phyloP scores from a whole-genome alignment of 1,140 invertebrate species.

The Archivesica marissinica region DNA sequence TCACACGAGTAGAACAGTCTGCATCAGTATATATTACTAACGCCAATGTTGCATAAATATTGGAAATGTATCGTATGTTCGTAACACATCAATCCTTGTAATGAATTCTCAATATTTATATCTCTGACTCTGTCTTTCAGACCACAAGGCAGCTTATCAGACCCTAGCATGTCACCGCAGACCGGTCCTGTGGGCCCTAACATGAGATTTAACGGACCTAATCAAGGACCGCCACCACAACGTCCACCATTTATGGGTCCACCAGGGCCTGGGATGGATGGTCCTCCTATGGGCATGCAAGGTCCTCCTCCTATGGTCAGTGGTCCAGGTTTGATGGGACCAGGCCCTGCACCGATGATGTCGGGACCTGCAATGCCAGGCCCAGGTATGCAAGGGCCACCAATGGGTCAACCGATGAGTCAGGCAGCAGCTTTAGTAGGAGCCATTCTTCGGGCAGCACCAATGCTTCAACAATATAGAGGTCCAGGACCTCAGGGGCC shows the following conservation, averaged over 20 bases:
- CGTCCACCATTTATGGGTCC: slow-evolving; percentile 27
- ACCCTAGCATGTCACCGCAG: slow-evolving; percentile 58
- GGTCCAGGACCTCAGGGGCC: slow-evolving; percentile 36
- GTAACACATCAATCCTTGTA: no score
- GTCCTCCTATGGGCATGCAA: slow-evolving; percentile 37
- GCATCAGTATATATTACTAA: no score
- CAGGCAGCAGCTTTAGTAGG: slow-evolving; percentile 69
- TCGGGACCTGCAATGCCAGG: slow-evolving; percentile 48
- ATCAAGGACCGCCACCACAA: slow-evolving; percentile 34
- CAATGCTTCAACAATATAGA: slow-evolving; percentile 38
- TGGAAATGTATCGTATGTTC: no score
- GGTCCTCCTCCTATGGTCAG: slow-evolving; percentile 17
- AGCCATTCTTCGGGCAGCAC: slow-evolving; percentile 65
- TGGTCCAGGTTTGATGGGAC: slow-evolving; percentile 49
- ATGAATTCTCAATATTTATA: no score
- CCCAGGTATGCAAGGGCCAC: slow-evolving; percentile 63
- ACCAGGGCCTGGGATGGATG: slow-evolving; percentile 35
- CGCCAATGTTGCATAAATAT: no score
- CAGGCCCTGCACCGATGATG: slow-evolving; percentile 51
- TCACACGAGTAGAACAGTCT: neutral
- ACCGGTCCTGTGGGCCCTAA: slow-evolving; percentile 29
- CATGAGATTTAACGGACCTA: slow-evolving; percentile 36
- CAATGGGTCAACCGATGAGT: slow-evolving; percentile 63
- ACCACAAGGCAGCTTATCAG: slow-evolving; percentile 74
- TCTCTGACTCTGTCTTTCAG: slow-evolving; percentile 67